Conservation (phyloP, 1,140 invertebrate genomes). For the Panagrolaimus sp. region DNA sequence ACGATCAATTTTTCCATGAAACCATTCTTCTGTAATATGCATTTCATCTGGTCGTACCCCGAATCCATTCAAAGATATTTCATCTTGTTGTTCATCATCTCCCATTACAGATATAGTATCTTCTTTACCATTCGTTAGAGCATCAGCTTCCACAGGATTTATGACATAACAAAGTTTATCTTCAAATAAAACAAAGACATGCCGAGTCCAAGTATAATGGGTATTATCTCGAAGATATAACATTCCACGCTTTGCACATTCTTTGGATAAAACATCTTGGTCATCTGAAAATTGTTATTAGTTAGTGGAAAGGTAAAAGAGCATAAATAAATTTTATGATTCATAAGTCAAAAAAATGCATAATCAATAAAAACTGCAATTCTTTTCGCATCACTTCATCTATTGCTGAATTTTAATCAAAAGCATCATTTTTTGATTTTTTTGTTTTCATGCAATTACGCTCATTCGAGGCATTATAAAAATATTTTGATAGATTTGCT, state of each 20-base stretch:
- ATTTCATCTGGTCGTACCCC: slow-evolving; percentile 55
- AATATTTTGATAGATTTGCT: no score
- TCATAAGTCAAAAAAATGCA: no score
- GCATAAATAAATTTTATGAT: no score
- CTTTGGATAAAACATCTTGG: slow-evolving; percentile 37
- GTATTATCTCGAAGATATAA: slow-evolving; percentile 25
- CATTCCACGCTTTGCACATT: slow-evolving; percentile 38
- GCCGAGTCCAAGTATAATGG: slow-evolving; percentile 32
- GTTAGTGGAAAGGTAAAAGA: no score
- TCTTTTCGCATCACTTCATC: no score
- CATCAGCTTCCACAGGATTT: slow-evolving; percentile 30
- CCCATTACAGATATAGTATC: slow-evolving; percentile 28
- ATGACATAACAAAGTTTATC: slow-evolving; percentile 51
- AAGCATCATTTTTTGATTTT: no score
- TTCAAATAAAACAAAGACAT: slow-evolving; percentile 52
- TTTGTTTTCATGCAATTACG: no score
- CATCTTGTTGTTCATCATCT: slow-evolving; percentile 37
- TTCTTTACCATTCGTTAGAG: slow-evolving; percentile 13
- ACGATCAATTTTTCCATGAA: slow-evolving; percentile 52
- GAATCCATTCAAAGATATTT: slow-evolving; percentile 25
- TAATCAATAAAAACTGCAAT: no score
- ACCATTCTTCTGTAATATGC: slow-evolving; percentile 57
- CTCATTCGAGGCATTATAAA: no score
- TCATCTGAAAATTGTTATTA: slow-evolving; percentile 31
- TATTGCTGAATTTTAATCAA: no score